These are phyloP conservation scores for Peromyscus nudipes DNA, from an alignment of 2,797 vertebrate species.

Conservation along the genomic window DNA sequence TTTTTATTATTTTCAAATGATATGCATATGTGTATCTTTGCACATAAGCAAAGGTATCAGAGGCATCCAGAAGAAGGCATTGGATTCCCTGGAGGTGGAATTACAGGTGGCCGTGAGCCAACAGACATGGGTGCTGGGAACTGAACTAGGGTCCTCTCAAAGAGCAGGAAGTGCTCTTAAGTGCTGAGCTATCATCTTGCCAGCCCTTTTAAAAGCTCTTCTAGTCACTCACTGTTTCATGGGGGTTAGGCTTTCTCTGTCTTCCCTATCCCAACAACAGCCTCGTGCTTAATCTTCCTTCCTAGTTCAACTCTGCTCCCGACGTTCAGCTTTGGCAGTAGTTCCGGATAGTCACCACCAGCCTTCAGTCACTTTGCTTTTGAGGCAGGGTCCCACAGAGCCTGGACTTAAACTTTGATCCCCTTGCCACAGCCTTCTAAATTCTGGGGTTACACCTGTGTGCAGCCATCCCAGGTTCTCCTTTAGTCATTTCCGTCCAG, in stretches of 20 bases:
- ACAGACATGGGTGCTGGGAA: neutral
- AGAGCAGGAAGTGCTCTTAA: neutral
- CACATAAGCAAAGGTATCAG: no score
- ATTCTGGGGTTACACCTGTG: neutral
- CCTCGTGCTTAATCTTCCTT: slow-evolving; percentile 28
- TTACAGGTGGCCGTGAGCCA: neutral
- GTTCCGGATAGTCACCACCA: neutral
- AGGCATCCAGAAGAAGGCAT: neutral
- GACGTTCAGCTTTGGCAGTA: neutral
- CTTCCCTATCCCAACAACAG: neutral
- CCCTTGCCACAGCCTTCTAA: neutral
- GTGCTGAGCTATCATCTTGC: neutral
- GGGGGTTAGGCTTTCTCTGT: neutral
- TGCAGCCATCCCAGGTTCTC: no score
- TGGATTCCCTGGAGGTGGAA: neutral
- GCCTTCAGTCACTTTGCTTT: neutral
- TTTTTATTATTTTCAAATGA: neutral
- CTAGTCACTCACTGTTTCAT: neutral
- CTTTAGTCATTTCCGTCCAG: neutral
- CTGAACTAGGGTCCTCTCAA: neutral
- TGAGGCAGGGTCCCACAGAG: neutral
- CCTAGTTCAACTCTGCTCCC: neutral
- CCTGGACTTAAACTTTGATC: neutral
- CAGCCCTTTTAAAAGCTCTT: neutral
- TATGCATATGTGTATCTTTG: neutral